These are phyloP conservation scores for Catostylus mosaicus DNA, from an alignment of 30 jellyfish, hydroid and myxozoan species.

Conservation along the genomic window DNA sequence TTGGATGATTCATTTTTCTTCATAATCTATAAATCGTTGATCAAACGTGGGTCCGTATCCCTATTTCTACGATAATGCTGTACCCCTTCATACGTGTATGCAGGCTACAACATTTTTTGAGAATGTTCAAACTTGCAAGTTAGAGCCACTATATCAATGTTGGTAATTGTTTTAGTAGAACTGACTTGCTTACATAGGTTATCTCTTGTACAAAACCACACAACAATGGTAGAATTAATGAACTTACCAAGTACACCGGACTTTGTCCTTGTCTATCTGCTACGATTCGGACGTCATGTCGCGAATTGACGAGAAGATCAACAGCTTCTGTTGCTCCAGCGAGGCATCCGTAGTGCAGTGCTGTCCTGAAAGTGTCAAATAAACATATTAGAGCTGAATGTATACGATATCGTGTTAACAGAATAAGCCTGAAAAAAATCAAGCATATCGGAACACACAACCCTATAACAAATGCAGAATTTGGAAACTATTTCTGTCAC, in stretches of 20 bases:
- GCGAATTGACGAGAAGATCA: constrained; percentile 16
- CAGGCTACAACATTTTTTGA: no score
- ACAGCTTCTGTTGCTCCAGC: constrained; percentile 20
- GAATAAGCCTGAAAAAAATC: not conserved
- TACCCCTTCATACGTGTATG: no score
- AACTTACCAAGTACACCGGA: constrained; percentile 33
- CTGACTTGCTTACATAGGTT: no score
- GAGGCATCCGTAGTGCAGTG: constrained; percentile 37
- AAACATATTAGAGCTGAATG: not conserved
- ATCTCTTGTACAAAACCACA: no score
- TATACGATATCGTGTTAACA: not conserved
- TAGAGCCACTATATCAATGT: no score
- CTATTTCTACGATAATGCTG: no score
- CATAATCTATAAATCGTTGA: no score
- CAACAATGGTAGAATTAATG: no score
- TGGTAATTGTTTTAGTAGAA: no score
- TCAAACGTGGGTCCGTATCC: no score
- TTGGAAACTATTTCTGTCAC: not conserved
- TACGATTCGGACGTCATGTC: not conserved
- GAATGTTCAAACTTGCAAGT: no score
- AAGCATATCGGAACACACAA: not conserved
- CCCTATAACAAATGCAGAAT: not conserved
- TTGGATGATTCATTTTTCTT: no score
- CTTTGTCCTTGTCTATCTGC: constrained; percentile 22
- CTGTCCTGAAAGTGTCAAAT: constrained; percentile 9